Conservation (phyloP, 2,113 vertebrate genomes). For the Microtus richardsoni region DNA sequence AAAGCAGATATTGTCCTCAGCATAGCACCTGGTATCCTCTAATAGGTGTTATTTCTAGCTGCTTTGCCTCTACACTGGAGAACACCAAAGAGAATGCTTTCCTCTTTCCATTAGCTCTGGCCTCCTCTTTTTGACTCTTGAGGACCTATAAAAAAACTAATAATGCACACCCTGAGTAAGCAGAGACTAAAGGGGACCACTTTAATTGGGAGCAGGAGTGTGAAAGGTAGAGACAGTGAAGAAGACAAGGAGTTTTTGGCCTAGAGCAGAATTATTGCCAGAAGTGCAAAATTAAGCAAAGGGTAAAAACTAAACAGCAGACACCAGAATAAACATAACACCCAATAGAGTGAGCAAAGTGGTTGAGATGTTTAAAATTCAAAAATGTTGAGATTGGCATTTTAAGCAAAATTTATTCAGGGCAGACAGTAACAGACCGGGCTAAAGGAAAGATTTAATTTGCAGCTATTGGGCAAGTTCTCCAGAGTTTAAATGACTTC, state of each 20-base stretch:
- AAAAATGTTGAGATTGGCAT: conserved; percentile 60
- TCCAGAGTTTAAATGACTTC: neutral
- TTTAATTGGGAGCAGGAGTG: conserved; percentile 51
- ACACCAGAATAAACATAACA: conserved; percentile 68
- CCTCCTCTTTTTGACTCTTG: conserved; percentile 67
- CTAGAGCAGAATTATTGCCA: conserved; percentile 57
- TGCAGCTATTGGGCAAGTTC: neutral
- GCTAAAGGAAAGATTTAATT: neutral
- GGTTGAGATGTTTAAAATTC: conserved; percentile 67
- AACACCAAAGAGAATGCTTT: conserved; percentile 64
- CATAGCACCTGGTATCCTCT: neutral
- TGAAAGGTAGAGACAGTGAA: conserved; percentile 65
- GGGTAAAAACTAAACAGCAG: conserved; percentile 58
- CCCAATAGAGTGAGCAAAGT: neutral
- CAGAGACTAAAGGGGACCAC: conserved; percentile 58
- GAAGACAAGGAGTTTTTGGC: conserved; percentile 56
- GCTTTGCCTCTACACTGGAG: conserved; percentile 60
- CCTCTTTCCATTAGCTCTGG: conserved; percentile 35
- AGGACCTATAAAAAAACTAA: conserved; percentile 75
- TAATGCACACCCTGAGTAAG: conserved; percentile 69
- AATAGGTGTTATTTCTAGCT: conserved; percentile 59
- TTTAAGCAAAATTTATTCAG: conserved; percentile 56
- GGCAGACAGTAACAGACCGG: conserved; percentile 24
- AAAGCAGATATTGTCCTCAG: neutral
- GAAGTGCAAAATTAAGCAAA: conserved; percentile 68